phyloP scores from a whole-genome alignment of 2,797 vertebrate genomes.

The Cyprinodon diabolis region DNA sequence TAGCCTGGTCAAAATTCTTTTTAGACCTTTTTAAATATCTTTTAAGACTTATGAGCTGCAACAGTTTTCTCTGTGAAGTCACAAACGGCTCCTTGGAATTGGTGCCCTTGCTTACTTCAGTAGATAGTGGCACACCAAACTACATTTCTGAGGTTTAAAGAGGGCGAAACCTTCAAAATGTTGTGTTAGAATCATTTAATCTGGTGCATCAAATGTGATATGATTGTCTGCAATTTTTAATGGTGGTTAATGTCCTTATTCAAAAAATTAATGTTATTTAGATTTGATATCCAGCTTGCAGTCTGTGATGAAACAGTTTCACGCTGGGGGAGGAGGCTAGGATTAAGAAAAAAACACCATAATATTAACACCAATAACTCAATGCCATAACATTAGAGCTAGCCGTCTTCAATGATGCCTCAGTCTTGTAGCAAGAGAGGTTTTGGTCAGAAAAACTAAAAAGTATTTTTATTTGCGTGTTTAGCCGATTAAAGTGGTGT shows the following conservation, averaged over 20 bases:
- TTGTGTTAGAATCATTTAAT: neutral
- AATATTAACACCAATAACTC: neutral
- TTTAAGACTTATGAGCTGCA: neutral
- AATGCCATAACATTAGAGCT: neutral
- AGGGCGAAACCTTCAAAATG: neutral
- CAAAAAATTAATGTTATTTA: too few species aligned
- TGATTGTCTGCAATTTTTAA: neutral
- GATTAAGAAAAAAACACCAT: neutral
- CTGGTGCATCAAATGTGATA: neutral
- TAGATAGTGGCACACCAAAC: too few species aligned
- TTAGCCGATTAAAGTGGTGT: conserved; percentile 33
- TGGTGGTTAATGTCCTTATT: neutral
- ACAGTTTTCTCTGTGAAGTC: neutral
- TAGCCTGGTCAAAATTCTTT: neutral
- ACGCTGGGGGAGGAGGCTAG: neutral
- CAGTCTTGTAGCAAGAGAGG: neutral
- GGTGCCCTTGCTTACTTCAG: too few species aligned
- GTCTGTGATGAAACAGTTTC: too few species aligned
- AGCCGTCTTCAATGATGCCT: neutral
- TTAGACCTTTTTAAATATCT: neutral
- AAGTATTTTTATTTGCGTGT: conserved; percentile 35
- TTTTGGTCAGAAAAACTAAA: conserved; percentile 14
- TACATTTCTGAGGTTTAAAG: too few species aligned
- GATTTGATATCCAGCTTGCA: too few species aligned
- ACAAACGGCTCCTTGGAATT: neutral